phyloP scores from a whole-genome alignment of 2,888 invertebrate species.

The Abrostola tripartita region DNA sequence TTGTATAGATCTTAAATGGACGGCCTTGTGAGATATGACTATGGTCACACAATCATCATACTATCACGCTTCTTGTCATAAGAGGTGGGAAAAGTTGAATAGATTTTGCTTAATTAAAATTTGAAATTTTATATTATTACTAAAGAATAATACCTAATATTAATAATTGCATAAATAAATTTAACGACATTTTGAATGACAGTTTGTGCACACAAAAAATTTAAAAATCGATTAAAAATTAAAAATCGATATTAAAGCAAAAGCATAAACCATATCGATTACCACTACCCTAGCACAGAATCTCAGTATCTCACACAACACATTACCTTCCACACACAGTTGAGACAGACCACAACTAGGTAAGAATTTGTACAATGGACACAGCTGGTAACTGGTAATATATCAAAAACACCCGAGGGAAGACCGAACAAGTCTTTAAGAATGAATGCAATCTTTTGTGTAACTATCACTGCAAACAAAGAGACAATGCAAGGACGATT shows the following conservation, averaged over 20 bases:
- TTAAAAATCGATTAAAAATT: too few species aligned
- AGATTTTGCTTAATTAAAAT: too few species aligned
- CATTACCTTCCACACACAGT: neutral
- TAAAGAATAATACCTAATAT: too few species aligned
- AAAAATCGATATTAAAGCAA: too few species aligned
- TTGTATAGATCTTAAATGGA: neutral
- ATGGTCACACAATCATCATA: neutral
- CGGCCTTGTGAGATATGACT: neutral
- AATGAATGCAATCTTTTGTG: slow-evolving; percentile 78
- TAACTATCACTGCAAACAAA: slow-evolving; percentile 76
- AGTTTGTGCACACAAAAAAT: too few species aligned
- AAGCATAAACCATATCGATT: too few species aligned
- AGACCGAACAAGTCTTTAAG: slow-evolving; percentile 68
- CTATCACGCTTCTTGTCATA: neutral
- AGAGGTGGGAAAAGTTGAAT: too few species aligned
- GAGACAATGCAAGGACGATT: slow-evolving; percentile 85
- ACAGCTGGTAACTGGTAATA: slow-evolving; percentile 47
- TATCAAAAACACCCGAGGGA: slow-evolving; percentile 50
- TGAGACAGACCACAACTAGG: neutral
- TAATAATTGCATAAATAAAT: too few species aligned
- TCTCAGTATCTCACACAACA: neutral
- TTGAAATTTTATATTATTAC: too few species aligned
- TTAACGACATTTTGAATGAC: too few species aligned
- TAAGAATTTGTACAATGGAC: slow-evolving; percentile 22
- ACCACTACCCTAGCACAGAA: too few species aligned